Base-by-base conservation (phyloP, 2,113 vertebrate species). In the Mixornis gularis region DNA sequence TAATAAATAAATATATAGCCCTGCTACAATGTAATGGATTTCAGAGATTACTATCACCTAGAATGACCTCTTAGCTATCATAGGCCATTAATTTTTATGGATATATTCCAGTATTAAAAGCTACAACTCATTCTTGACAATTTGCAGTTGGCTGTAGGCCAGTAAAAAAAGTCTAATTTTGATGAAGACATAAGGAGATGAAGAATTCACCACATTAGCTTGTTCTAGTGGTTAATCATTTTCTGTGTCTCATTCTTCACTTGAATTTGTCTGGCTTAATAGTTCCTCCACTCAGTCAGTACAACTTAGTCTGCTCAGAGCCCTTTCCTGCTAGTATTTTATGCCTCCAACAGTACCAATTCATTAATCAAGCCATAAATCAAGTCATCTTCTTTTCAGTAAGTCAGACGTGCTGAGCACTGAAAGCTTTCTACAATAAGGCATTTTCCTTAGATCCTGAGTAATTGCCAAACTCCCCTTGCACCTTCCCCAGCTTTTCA, bases 311-410 rank as follows among this genome's bases (percentile, higher is more conserved):
- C 87, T 85, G 55, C 59, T 82, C 64, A 90, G 72, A 93, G 60
- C 44, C 74, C 51, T 66, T 85, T 82, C n/a, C 38, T 81, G 34
- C 24, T 69, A 12, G 34, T 40, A 40, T 85, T 96, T 90, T 77
- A 84, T 78, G 64, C 32, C 55, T 77, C 51, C 59, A 79, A 52
- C n/a, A 24, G 52, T 34, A 90, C 74, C 55, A 72, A 62, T 82
- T 89, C 34, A 92, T 93, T 93, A 79, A 95, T 90, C 93, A 83
- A 92, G 43, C 19, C 17, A 79, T 91, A 91, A 92, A 93, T 90
- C 78, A 88, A 88, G 49, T 60, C 1, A 93, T 69, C 15, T 77
- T 17, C 25, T 89, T 91, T 87, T 89, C 81, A 70, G 51, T 85
- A 72, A 82, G 27, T 53, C 59, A 82, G 63, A 43, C 29, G 55